phyloP scores from a whole-genome alignment of 64 coral and sea anemone genomes.

The Stichodactyla helianthus region DNA sequence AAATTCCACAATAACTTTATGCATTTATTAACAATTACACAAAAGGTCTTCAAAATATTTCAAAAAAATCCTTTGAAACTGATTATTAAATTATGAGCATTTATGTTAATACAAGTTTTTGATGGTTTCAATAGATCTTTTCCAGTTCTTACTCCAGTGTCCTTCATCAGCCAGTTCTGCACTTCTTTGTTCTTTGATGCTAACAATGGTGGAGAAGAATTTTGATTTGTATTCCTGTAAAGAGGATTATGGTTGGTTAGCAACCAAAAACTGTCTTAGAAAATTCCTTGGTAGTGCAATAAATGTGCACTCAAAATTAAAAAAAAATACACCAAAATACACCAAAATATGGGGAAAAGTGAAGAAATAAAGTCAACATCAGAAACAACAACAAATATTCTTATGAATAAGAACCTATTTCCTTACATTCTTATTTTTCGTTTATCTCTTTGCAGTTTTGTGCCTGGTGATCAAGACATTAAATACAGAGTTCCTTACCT shows the following conservation, averaged over 20 bases:
- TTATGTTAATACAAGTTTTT: slow-evolving; percentile 44
- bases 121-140: slow-evolving; percentile 50
- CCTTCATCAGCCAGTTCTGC: slow-evolving; percentile 44
- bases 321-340: too few species aligned
- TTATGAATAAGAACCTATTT: too few species aligned
- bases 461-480: neutral
- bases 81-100: neutral
- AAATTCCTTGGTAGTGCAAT: too few species aligned
- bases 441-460: neutral
- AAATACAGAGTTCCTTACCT: slow-evolving; percentile 25
- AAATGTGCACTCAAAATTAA: too few species aligned
- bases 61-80: neutral
- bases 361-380: too few species aligned
- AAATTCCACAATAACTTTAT: neutral
- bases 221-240: slow-evolving; percentile 47
- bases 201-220: slow-evolving; percentile 22
- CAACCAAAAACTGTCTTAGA: neutral
- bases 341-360: too few species aligned
- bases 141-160: slow-evolving; percentile 48
- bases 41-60: neutral
- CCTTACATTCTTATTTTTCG: too few species aligned
- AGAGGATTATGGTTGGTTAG: neutral
- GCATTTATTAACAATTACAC: neutral
- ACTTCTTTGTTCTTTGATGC: slow-evolving; percentile 32
- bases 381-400: too few species aligned